Evolutionary conservation across 2,888 invertebrate genomes (phyloP), one percentile per base, ranked within the genome.

Genomic region (Ctena decussata): DNA sequence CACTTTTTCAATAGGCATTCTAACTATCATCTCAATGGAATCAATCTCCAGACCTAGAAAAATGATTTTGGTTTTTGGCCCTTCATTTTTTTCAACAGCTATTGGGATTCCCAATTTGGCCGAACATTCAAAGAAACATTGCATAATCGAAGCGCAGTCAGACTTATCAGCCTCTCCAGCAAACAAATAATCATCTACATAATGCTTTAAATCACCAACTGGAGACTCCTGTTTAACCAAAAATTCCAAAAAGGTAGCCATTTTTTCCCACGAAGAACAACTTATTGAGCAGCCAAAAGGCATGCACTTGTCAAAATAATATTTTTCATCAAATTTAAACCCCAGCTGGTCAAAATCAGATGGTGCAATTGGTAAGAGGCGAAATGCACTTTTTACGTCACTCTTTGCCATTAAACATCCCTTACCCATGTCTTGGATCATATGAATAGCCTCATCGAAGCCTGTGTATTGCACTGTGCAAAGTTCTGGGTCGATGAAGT

Each of bases 401-500:
- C 3, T 18, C 21, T 53, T 53, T 41, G 6, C n/a, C n/a, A n/a
- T n/a, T n/a, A n/a, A n/a, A n/a, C n/a, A n/a, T n/a, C n/a, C n/a
- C n/a, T n/a, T n/a, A n/a, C n/a, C n/a, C n/a, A n/a, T n/a, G n/a
- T n/a, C n/a, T n/a, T n/a, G n/a, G n/a, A n/a, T n/a, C n/a, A n/a
- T n/a, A n/a, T n/a, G n/a, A n/a, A n/a, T n/a, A n/a, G n/a, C n/a
- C n/a, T n/a, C n/a, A n/a, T n/a, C n/a, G n/a, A n/a, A n/a, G n/a
- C n/a, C n/a, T n/a, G n/a, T n/a, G n/a, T 83, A 86, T n/a, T 75
- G 74, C 8, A 86, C 86, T 11, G 80, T 65, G 15, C 72, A 76
- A 5, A 79, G 21, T n/a, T 60, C 37, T 32, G 80, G 80, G 32
- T 79, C 73, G 69, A 86, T 86, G 37, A 41, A 60, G 39, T 86